Percentiles rank a stretch among this genome's conserved stretches.
Evolutionary conservation across 2,113 vertebrate genomes (phyloP).

Genomic region (Chlamydotis undulata): DNA sequence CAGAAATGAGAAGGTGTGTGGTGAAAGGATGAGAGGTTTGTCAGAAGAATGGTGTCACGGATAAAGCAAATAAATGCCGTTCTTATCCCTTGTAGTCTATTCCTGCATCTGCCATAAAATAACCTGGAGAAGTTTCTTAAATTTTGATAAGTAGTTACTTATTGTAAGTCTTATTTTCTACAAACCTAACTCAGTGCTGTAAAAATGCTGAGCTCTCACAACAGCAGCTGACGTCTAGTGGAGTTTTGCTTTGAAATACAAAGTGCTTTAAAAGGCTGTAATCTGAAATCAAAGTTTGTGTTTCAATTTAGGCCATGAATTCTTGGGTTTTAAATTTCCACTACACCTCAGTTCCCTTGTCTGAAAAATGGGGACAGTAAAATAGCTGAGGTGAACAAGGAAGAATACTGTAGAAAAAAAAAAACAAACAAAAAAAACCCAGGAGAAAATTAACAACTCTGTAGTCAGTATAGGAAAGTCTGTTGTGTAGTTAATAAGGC

Average conservation of each 20-base stretch:
- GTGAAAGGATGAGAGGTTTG: not conserved
- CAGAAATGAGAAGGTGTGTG: not conserved
- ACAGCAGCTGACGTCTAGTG: not conserved
- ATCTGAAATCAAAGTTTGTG: not conserved
- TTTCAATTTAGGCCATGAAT: not conserved
- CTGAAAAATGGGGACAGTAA: not conserved
- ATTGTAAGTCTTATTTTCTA: not conserved
- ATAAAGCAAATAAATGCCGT: constrained; percentile 3
- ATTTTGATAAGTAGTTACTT: constrained; percentile 13
- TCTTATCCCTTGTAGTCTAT: not conserved
- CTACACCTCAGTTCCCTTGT: not conserved
- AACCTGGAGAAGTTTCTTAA: not conserved
- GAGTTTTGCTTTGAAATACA: not conserved
- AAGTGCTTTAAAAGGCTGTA: constrained; percentile 3
- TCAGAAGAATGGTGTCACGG: not conserved
- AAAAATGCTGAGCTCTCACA: not conserved
- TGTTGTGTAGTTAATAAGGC: not conserved
- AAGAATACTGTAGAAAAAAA: not conserved
- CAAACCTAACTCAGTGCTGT: not conserved
- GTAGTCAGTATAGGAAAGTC: not conserved
- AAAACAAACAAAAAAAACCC: not conserved
- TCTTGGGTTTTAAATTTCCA: not conserved
- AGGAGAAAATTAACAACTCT: not conserved
- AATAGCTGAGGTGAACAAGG: not conserved
- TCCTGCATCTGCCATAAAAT: not conserved